phyloP scores from a whole-genome alignment of 2,797 vertebrate genomes.

The Tenualosa ilisha region DNA sequence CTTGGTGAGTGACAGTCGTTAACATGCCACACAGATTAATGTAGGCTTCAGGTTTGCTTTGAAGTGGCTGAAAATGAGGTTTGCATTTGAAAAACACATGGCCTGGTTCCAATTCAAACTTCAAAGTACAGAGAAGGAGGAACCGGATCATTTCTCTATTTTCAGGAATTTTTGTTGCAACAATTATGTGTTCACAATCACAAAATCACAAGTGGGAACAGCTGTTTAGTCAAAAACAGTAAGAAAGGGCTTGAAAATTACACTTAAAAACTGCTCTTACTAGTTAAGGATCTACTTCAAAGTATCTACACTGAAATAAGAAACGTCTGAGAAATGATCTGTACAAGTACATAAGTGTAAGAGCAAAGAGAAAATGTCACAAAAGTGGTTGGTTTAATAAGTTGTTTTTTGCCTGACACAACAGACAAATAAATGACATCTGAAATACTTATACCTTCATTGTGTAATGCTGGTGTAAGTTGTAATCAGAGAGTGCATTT shows the following conservation, averaged over 20 bases:
- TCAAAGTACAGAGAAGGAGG: background rate
- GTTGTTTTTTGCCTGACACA: background rate
- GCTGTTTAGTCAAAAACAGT: background rate
- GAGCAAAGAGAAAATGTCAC: background rate
- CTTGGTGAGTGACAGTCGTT: background rate
- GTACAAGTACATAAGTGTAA: background rate
- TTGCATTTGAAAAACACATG: background rate
- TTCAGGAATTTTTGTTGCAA: background rate
- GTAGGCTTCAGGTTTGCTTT: constrained; percentile 29
- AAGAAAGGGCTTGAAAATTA: background rate
- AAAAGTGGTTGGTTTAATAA: background rate
- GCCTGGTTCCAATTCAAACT: constrained; percentile 5
- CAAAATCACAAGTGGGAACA: background rate
- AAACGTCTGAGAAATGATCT: background rate
- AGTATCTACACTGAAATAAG: background rate
- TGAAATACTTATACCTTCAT: background rate
- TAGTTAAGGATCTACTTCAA: background rate
- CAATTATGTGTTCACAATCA: background rate
- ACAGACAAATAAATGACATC: background rate
- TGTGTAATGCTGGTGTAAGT: background rate
- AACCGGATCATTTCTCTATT: background rate
- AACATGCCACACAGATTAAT: constrained; percentile 28
- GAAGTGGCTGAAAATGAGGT: constrained; percentile 26
- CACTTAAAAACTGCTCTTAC: background rate
- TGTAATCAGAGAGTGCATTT: background rate